Conservation (phyloP, 2,797 vertebrate species). For the Platalea minor region DNA sequence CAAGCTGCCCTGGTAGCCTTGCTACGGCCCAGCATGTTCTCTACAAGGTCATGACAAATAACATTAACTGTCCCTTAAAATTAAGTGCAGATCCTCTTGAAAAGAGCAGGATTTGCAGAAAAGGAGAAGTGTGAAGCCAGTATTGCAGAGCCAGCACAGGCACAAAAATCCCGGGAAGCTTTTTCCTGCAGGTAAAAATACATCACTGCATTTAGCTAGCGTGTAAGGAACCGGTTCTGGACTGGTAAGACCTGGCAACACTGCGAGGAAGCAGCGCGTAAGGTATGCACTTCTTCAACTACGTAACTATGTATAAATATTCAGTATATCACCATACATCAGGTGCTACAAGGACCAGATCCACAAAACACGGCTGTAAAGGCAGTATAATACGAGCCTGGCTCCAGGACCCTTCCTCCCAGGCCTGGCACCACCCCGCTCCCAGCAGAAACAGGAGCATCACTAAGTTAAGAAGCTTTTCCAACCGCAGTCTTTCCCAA, state of each 20-base stretch:
- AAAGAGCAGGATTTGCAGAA: neutral
- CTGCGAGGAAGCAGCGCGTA: neutral
- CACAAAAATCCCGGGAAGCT: neutral
- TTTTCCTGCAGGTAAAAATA: neutral
- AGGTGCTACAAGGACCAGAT: neutral
- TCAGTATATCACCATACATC: neutral
- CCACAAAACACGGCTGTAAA: neutral
- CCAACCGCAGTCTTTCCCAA: neutral
- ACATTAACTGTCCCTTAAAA: neutral
- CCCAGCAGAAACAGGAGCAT: neutral
- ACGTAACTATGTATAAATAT: neutral
- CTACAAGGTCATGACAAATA: neutral
- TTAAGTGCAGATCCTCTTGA: neutral
- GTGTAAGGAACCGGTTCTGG: neutral
- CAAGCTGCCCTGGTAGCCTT: neutral
- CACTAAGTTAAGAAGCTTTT: neutral
- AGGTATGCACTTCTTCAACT: neutral
- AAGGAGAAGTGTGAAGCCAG: neutral
- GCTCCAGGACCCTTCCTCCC: neutral
- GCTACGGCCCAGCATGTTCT: neutral
- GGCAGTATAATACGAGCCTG: accelerated
- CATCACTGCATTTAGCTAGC: neutral
- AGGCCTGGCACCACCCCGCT: neutral
- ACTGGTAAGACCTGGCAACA: neutral
- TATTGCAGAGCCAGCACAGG: neutral